phyloP scores from a whole-genome alignment of 2,888 invertebrate genomes.

The Dolichopus griseipennis region DNA sequence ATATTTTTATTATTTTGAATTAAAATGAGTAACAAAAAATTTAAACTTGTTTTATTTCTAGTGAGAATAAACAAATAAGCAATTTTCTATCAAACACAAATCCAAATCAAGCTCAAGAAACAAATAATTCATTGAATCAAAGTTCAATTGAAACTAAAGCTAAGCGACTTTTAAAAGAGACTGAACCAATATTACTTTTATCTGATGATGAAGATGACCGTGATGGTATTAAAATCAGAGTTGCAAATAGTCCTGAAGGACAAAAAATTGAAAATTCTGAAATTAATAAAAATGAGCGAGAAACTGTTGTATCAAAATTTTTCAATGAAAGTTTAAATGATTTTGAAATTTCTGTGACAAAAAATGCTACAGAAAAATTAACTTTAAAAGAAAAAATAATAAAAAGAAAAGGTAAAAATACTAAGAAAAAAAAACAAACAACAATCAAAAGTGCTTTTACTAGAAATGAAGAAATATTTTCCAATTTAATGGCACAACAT shows the following conservation, averaged over 20 bases:
- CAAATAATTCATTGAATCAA: not conserved
- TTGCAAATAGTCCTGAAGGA: not conserved
- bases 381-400: conserved; percentile 27
- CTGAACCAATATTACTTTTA: not conserved
- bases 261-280: not conserved
- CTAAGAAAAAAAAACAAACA: conserved; percentile 26
- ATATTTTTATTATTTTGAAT: conserved; percentile 22
- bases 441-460: conserved; percentile 35
- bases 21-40: conserved; percentile 11
- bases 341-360: conserved; percentile 25
- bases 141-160: not conserved
- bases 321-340: not conserved
- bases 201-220: not conserved
- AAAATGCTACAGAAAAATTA: not conserved
- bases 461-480: conserved; percentile 37
- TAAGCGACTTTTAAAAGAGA: not conserved
- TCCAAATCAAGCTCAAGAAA: not conserved
- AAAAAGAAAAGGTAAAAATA: conserved; percentile 10
- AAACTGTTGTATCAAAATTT: conserved; percentile 2
- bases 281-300: not conserved
- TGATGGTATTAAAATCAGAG: too few species aligned
- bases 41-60: conserved; percentile 18
- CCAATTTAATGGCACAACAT: conserved; percentile 37
- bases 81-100: conserved; percentile 26
- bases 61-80: conserved; percentile 24